Evolutionary conservation across 1,140 invertebrate species (phyloP).

Genomic region (Anastatus disparis): DNA sequence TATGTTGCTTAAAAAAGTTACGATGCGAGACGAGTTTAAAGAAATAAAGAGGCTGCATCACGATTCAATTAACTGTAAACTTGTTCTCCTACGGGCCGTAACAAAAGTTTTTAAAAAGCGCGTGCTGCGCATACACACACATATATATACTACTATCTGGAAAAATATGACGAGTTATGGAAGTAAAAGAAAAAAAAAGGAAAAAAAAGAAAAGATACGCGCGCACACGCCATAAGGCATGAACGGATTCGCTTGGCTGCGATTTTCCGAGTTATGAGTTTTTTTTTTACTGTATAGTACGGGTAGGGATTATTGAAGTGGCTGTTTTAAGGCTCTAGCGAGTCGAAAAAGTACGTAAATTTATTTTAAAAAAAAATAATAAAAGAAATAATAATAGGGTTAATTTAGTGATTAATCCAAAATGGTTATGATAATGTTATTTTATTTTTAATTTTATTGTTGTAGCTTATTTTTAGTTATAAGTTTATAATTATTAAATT

Average conservation of each 20-base stretch:
- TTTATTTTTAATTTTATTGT: too few relatives aligned
- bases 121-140: too few relatives aligned
- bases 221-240: neutral
- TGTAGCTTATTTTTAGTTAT: too few relatives aligned
- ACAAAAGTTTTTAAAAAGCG: neutral
- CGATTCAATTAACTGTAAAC: constrained; percentile 41
- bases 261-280: too few relatives aligned
- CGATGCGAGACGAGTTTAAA: neutral
- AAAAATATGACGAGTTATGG: neutral
- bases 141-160: too few relatives aligned
- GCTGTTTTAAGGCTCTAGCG: neutral
- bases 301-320: too few relatives aligned
- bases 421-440: too few relatives aligned
- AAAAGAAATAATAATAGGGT: neutral
- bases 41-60: constrained; percentile 32
- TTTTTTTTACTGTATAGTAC: too few relatives aligned
- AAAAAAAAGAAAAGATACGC: neutral
- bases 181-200: neutral
- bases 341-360: neutral
- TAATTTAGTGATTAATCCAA: too few relatives aligned
- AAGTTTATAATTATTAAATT: too few relatives aligned
- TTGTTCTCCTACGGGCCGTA: constrained; percentile 9
- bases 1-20: neutral
- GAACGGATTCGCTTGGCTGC: too few relatives aligned
- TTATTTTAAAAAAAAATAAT: neutral